Percentiles rank a stretch among this genome's conserved stretches.
Conservation (phyloP, 2,888 invertebrate genomes). For the Tricholauxania praeusta region DNA sequence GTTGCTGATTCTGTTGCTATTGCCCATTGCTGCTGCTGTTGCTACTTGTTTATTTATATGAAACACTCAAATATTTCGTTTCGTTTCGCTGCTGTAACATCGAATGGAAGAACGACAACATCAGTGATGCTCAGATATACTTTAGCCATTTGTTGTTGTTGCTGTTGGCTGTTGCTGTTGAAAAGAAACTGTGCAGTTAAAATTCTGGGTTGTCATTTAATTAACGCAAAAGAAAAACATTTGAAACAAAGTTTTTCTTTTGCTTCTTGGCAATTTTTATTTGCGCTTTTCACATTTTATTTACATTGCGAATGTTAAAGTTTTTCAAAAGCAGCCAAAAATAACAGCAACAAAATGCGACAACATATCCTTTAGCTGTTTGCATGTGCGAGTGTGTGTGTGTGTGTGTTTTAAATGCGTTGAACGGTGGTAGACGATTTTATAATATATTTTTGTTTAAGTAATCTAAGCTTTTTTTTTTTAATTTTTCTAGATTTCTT, state of each 20-base stretch:
- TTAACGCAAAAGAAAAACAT: slow-evolving; percentile 41
- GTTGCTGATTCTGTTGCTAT: slow-evolving; percentile 51
- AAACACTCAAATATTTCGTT: background rate
- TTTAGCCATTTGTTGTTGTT: background rate
- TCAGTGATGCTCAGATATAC: background rate
- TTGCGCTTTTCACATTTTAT: too few relatives aligned
- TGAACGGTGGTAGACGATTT: too few relatives aligned
- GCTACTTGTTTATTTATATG: background rate
- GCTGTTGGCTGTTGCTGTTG: background rate
- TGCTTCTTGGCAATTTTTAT: too few relatives aligned
- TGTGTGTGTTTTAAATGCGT: too few relatives aligned
- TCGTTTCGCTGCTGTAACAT: background rate
- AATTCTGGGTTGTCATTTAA: slow-evolving; percentile 41
- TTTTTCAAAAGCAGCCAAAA: background rate
- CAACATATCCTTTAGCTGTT: background rate
- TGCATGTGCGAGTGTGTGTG: background rate
- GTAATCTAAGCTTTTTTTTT: too few relatives aligned
- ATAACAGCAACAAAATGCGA: background rate
- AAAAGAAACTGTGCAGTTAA: background rate
- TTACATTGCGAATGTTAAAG: background rate
- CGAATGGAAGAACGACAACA: background rate
- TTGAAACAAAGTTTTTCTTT: slow-evolving; percentile 23
- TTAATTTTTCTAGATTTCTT: too few relatives aligned
- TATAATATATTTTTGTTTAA: too few relatives aligned
- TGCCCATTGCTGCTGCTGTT: too few relatives aligned